Conservation (phyloP, 2,113 vertebrate species). For the Paracanthobrama guichenoti region DNA sequence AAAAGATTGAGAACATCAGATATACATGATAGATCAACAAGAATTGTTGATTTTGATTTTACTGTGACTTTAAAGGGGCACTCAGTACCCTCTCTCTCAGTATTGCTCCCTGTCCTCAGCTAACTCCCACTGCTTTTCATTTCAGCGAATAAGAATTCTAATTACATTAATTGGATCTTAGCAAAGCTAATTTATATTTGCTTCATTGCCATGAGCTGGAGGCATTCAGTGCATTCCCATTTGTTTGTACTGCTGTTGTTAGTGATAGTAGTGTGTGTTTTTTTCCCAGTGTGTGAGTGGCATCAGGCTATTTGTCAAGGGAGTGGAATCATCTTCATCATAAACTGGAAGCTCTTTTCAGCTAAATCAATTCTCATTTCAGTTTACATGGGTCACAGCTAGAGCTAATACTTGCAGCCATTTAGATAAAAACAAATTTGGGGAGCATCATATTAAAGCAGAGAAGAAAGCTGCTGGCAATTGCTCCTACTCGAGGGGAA, state of each 20-base stretch:
- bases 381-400: conserved; percentile 46
- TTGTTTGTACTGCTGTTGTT: conserved; percentile 3
- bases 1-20: too few relatives aligned
- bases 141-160: conserved; percentile 19
- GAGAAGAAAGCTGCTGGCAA: conserved; percentile 30
- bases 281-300: neutral
- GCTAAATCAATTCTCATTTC: conserved; percentile 58
- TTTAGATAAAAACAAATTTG: conserved; percentile 56
- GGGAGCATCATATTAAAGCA: conserved; percentile 38
- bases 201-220: neutral
- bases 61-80: neutral
- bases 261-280: neutral
- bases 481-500: conserved; percentile 13
- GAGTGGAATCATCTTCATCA: conserved; percentile 1
- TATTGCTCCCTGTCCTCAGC: neutral
- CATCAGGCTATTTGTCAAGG: conserved; percentile 38
- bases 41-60: too few relatives aligned
- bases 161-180: conserved; percentile 12
- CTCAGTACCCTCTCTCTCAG: neutral
- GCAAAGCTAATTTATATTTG: conserved; percentile 14
- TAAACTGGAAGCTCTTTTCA: conserved; percentile 50
- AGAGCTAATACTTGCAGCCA: conserved; percentile 45
- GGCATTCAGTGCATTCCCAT: conserved; percentile 16
- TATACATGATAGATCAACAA: too few relatives aligned
- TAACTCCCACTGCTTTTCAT: neutral